Evolutionary conservation across 2,113 vertebrate genomes (phyloP).

Genomic region (Cyprinodon brontotheroides): DNA sequence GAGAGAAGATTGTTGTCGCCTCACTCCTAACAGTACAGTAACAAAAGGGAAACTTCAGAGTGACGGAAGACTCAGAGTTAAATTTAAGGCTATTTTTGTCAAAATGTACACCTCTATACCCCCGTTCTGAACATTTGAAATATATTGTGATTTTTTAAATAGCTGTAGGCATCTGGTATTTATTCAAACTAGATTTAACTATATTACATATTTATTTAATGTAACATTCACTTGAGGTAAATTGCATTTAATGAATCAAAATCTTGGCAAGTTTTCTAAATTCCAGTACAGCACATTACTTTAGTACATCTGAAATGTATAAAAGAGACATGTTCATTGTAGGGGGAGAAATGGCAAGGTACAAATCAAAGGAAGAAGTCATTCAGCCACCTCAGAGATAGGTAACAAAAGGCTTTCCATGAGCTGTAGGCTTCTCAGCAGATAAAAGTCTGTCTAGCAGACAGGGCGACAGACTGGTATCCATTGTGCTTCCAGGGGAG

Average conservation of each 20-base stretch:
- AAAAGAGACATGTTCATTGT: slow-evolving; percentile 69
- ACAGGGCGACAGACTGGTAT: slow-evolving; percentile 69
- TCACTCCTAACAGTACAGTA: slow-evolving; percentile 64
- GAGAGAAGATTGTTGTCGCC: slow-evolving; percentile 70
- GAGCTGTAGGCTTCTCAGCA: slow-evolving; percentile 73
- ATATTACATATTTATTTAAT: neutral
- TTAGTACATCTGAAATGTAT: slow-evolving; percentile 64
- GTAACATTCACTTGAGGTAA: neutral
- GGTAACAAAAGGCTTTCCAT: slow-evolving; percentile 79
- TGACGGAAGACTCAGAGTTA: slow-evolving; percentile 54
- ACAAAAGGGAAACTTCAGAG: slow-evolving; percentile 48
- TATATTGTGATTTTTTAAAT: slow-evolving; percentile 1
- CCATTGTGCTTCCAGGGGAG: slow-evolving; percentile 76
- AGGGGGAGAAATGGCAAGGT: slow-evolving; percentile 67
- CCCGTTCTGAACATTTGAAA: slow-evolving; percentile 5
- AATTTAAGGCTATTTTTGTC: slow-evolving; percentile 28
- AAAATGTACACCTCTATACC: slow-evolving; percentile 15
- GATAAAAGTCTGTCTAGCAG: slow-evolving; percentile 80
- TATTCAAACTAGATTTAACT: neutral
- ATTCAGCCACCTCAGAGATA: slow-evolving; percentile 74
- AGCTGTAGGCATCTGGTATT: neutral
- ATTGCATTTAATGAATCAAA: slow-evolving; percentile 8
- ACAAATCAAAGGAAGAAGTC: slow-evolving; percentile 74
- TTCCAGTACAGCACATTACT: slow-evolving; percentile 52
- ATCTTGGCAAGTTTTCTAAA: slow-evolving; percentile 27